A percentile compares a stretch with the other conserved stretches of the same genome.
Conservation (phyloP, 1,140 invertebrate genomes). For the Brachionus asplanchnoidis region DNA sequence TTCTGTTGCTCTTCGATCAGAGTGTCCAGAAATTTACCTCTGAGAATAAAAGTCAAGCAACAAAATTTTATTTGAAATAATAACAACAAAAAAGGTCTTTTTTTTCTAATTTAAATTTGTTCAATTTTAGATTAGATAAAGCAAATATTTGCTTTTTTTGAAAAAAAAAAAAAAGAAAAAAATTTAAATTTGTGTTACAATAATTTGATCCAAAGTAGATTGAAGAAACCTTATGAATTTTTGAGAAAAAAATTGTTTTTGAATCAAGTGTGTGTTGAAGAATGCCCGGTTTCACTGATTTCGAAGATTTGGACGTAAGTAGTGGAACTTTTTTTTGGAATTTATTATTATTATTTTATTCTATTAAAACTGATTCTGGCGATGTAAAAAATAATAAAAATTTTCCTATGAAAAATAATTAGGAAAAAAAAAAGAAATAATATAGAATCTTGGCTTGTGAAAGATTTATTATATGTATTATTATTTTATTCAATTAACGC, state of each 20-base stretch:
- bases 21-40: not conserved
- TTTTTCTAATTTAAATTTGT: not conserved
- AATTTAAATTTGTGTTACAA: not conserved
- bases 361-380: too few relatives aligned
- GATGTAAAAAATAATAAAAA: too few relatives aligned
- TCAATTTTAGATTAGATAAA: slow-evolving; percentile 35
- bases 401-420: too few relatives aligned
- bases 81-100: not conserved
- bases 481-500: too few relatives aligned
- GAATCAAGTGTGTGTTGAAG: not conserved
- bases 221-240: not conserved
- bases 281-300: slow-evolving; percentile 41
- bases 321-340: not conserved
- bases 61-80: not conserved
- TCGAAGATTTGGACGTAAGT: slow-evolving; percentile 41
- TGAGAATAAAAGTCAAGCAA: not conserved
- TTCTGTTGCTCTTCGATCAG: not conserved
- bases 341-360: too few relatives aligned
- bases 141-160: slow-evolving; percentile 18
- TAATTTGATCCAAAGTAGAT: not conserved
- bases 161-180: not conserved
- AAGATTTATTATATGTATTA: too few relatives aligned
- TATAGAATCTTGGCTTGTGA: too few relatives aligned
- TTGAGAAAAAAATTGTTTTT: not conserved
- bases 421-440: too few relatives aligned